Percentiles rank a stretch among this genome's conserved stretches.
Conservation (phyloP, 2,113 vertebrate species). For the Acanthisitta chloris region DNA sequence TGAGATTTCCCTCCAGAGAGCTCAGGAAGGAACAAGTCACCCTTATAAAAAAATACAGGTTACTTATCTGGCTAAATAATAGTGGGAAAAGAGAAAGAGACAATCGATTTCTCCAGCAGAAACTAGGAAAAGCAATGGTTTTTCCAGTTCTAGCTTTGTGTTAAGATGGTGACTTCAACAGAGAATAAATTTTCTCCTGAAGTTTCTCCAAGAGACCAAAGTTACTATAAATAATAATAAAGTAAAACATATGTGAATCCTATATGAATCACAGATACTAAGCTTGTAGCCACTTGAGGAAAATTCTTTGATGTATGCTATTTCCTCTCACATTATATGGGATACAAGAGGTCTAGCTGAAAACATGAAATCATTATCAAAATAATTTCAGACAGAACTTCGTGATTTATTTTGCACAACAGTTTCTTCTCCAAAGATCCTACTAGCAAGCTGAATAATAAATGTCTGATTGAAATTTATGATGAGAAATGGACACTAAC, state of each 20-base stretch:
- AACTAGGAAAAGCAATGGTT: not conserved
- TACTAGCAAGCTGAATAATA: not conserved
- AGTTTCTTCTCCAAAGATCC: not conserved
- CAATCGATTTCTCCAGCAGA: not conserved
- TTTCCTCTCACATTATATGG: not conserved
- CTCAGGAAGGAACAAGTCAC: not conserved
- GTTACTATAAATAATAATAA: not conserved
- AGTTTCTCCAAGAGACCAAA: not conserved
- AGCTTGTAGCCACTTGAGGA: not conserved
- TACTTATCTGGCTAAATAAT: not conserved
- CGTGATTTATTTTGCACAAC: not conserved
- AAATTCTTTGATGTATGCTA: not conserved
- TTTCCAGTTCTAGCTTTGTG: not conserved
- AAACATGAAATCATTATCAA: not conserved
- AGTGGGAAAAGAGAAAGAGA: not conserved
- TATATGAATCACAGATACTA: not conserved
- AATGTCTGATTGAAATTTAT: not conserved
- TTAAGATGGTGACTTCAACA: not conserved
- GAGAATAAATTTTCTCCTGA: not conserved
- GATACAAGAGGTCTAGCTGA: not conserved
- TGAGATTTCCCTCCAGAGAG: not conserved
- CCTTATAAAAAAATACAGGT: not conserved
- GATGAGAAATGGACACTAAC: not conserved
- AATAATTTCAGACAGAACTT: not conserved
- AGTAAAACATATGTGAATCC: not conserved